Evolutionary conservation across 2,888 invertebrate genomes (phyloP).

Genomic region (Zonitis immaculata): DNA sequence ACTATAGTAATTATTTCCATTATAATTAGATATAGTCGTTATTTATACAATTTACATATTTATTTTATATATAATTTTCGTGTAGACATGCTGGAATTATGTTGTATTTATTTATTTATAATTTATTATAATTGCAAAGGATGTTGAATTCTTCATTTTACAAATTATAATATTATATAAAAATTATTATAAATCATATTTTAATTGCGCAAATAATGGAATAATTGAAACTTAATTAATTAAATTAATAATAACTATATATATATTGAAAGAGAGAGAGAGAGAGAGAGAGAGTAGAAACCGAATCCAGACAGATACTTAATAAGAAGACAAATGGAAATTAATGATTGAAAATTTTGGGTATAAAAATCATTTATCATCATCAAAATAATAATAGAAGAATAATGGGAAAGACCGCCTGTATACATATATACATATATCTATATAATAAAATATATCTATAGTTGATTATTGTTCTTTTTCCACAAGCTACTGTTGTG

Average conservation of each 20-base stretch:
- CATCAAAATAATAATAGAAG: slow-evolving; percentile 25
- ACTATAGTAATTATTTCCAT: slow-evolving; percentile 10
- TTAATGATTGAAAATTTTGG: slow-evolving; percentile 42
- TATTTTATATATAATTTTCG: background rate
- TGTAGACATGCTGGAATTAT: background rate
- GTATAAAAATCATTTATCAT: slow-evolving; percentile 42
- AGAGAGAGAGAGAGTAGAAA: no score
- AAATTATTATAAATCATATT: no score
- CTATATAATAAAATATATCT: no score
- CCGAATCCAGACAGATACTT: no score
- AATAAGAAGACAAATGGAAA: slow-evolving; percentile 45
- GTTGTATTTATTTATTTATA: background rate
- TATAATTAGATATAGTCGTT: slow-evolving; percentile 17
- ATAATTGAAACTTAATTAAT: slow-evolving; percentile 39
- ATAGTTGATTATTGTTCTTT: no score
- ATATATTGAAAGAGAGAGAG: no score
- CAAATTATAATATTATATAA: no score
- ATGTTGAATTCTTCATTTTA: slow-evolving; percentile 9
- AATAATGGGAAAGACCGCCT: slow-evolving; percentile 35
- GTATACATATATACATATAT: no score
- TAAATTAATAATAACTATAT: no score
- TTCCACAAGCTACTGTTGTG: slow-evolving; percentile 30
- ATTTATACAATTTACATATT: slow-evolving; percentile 4
- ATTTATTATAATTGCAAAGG: slow-evolving; percentile 10
- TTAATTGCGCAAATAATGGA: slow-evolving; percentile 19